A percentile compares a stretch with the other conserved stretches of the same genome.
Conservation (phyloP, 2,888 invertebrate genomes). For the Sphecodes monilicornis region DNA sequence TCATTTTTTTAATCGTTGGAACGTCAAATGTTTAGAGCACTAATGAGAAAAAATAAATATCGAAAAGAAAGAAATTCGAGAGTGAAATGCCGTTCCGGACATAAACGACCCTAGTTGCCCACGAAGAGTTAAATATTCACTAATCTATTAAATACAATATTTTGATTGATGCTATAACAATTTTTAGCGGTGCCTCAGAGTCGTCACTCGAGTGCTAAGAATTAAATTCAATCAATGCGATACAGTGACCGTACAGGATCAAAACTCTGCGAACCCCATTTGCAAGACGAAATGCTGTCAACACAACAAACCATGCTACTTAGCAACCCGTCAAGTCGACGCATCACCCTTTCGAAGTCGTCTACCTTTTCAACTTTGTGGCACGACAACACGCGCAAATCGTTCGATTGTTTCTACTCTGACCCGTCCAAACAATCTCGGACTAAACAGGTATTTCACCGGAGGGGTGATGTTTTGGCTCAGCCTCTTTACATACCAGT, state of each 20-base stretch:
- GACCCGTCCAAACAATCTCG: conserved; percentile 3
- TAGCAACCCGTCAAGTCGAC: neutral
- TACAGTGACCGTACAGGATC: neutral
- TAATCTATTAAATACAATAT: too few species aligned
- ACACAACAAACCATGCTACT: neutral
- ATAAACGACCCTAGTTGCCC: too few species aligned
- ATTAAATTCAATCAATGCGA: neutral
- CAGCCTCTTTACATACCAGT: conserved; percentile 2
- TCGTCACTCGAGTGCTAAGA: neutral
- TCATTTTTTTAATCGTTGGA: too few species aligned
- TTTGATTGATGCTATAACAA: neutral
- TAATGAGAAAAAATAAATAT: too few species aligned
- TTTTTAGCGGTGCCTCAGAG: neutral
- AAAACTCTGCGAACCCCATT: neutral
- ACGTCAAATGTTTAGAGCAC: too few species aligned
- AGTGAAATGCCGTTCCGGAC: too few species aligned
- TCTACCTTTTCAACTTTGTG: neutral
- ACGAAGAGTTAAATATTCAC: too few species aligned
- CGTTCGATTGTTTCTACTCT: conserved; percentile 1
- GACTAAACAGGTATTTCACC: neutral
- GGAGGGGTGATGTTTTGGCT: neutral
- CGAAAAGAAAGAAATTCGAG: too few species aligned
- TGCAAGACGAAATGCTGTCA: neutral
- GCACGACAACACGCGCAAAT: neutral
- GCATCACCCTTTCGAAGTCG: neutral